Evolutionary conservation across 2,113 vertebrate species (phyloP).

Genomic region (Alethe castanea): DNA sequence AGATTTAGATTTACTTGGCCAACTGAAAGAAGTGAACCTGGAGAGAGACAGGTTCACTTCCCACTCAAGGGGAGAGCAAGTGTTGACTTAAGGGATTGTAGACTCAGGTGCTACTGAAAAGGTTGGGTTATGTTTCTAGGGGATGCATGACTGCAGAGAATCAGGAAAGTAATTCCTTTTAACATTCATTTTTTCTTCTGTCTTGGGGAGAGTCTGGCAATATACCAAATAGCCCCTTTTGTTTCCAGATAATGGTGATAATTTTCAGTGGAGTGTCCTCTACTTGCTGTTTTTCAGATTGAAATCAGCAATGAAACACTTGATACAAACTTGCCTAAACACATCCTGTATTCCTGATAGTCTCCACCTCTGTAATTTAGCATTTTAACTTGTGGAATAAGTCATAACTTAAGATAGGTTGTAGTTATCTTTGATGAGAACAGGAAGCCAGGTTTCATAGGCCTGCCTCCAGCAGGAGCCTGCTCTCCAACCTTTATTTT

Average conservation of each 20-base stretch:
- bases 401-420: neutral
- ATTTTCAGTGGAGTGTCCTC: neutral
- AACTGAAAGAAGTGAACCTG: neutral
- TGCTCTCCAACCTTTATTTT: neutral
- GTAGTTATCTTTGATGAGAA: neutral
- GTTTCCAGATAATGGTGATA: neutral
- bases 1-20: neutral
- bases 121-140: neutral
- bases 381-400: neutral
- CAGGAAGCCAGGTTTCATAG: neutral
- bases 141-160: neutral
- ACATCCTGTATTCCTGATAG: neutral
- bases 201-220: neutral
- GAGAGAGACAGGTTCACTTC: neutral
- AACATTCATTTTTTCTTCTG: neutral
- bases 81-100: neutral
- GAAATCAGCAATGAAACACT: neutral
- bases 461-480: neutral
- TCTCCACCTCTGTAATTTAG: neutral
- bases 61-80: neutral
- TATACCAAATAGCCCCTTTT: neutral
- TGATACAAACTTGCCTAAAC: neutral
- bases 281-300: fast-evolving
- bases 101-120: neutral
- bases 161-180: neutral